Evolutionary conservation across 2,113 vertebrate species (phyloP).

Genomic region (Elachura formosa): DNA sequence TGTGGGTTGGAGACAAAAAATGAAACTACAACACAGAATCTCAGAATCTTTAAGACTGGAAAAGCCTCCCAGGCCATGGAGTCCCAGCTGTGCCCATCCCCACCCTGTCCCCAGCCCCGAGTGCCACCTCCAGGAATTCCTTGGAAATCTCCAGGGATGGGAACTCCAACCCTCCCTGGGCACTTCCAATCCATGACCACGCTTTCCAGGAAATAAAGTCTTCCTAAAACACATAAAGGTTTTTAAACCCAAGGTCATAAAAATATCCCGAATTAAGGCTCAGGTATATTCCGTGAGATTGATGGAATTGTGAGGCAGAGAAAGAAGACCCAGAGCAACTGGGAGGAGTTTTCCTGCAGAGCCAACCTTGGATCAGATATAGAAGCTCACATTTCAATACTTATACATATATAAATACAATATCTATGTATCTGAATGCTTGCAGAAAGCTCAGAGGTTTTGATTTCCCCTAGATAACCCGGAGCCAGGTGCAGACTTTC

Average conservation of each 20-base stretch:
- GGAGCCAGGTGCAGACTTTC: not conserved
- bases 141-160: not conserved
- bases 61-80: fast-evolving
- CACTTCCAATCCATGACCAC: fast-evolving
- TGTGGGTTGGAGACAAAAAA: not conserved
- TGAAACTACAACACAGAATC: not conserved
- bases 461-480: not conserved
- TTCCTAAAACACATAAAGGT: not conserved
- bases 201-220: not conserved
- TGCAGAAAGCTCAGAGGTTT: not conserved
- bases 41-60: not conserved
- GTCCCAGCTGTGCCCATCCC: not conserved
- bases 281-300: fast-evolving
- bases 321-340: fast-evolving
- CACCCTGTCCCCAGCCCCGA: not conserved
- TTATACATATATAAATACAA: not conserved
- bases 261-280: fast-evolving
- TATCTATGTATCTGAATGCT: too few species aligned
- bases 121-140: not conserved
- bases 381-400: not conserved
- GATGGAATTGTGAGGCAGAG: not conserved
- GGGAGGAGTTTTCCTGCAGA: not conserved
- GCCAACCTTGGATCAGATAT: too few species aligned
- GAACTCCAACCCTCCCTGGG: not conserved
- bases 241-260: not conserved